These are phyloP conservation scores for Macrophya alboannulata DNA, from an alignment of 2,888 invertebrate genomes.

Conservation along the genomic window DNA sequence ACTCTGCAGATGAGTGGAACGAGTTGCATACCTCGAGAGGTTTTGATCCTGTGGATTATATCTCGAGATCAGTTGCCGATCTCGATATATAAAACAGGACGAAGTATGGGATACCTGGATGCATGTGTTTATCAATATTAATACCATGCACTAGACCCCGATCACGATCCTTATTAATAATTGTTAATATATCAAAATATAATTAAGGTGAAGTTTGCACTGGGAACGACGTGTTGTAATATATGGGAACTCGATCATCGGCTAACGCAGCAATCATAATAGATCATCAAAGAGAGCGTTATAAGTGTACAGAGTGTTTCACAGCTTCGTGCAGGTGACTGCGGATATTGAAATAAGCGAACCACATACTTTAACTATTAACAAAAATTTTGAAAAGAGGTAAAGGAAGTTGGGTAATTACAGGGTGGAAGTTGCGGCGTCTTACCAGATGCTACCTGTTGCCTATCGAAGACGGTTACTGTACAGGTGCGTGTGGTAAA, in stretches of 20 bases:
- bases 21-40: not conserved
- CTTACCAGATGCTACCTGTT: slow-evolving; percentile 5
- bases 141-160: not conserved
- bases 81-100: not conserved
- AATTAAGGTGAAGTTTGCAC: slow-evolving; percentile 47
- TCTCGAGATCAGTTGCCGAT: slow-evolving; percentile 11
- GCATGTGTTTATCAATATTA: not conserved
- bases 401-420: slow-evolving; percentile 25
- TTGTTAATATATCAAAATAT: slow-evolving; percentile 49
- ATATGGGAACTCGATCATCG: not conserved
- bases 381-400: not conserved
- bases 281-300: slow-evolving; percentile 36
- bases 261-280: slow-evolving; percentile 33
- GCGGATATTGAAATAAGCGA: not conserved
- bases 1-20: not conserved
- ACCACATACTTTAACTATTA: not conserved
- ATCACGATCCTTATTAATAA: slow-evolving; percentile 24
- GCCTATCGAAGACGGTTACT: not conserved
- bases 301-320: not conserved
- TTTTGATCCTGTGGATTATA: not conserved
- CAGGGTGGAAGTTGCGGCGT: not conserved
- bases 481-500: slow-evolving; percentile 9
- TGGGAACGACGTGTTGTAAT: slow-evolving; percentile 36
- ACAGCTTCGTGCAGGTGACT: not conserved
- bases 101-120: not conserved